Base-by-base conservation (phyloP, 1,140 invertebrate genomes). In the Popillia japonica region DNA sequence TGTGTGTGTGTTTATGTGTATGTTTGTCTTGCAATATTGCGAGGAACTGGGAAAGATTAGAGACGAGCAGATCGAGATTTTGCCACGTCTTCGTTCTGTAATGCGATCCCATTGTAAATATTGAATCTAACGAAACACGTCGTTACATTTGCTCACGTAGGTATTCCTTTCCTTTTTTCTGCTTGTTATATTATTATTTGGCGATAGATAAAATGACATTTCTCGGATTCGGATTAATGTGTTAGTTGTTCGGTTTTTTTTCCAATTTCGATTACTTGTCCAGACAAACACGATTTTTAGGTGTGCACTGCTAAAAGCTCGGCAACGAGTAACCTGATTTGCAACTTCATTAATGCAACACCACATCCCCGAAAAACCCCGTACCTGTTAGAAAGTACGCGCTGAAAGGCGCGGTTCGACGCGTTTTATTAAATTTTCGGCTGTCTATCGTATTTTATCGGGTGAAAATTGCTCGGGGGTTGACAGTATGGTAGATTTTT, bases 21-120 rank as follows among this genome's bases (percentile, higher is more conserved):
- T 84, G 81, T 84, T 82, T 83, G 74, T 82, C 80, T 83, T 83
- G 76, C 80, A 75, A 77, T 76, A 80, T 78, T 75, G 77, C 17
- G 72, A 48, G 72, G 73, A 81, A 77, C 77, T 40, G 76, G 41
- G 59, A 75, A 77, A 81, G 80, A 81, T 81, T 81, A 81, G 27
- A 48, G 77, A n/a, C 77, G 64, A 64, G 1, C 17, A n/a, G 40
- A 40, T 77, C 77, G 59, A 61, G 74, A 44, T n/a, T 27, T 64
- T 34, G 68, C 74, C 79, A 80, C 79, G 79, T 80, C 68, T 74
- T 20, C 61, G 11, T n/a, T 23, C 59, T 40, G 72, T 79, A 79
- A 80, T 77, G 77, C 76, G 77, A 77, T 34, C 76, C 77, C 75
- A 78, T 40, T 75, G 79, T 78, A 79, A 81, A 81, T 81, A 81